phyloP scores from a whole-genome alignment of 2,113 vertebrate genomes.

The Leptosomus discolor region DNA sequence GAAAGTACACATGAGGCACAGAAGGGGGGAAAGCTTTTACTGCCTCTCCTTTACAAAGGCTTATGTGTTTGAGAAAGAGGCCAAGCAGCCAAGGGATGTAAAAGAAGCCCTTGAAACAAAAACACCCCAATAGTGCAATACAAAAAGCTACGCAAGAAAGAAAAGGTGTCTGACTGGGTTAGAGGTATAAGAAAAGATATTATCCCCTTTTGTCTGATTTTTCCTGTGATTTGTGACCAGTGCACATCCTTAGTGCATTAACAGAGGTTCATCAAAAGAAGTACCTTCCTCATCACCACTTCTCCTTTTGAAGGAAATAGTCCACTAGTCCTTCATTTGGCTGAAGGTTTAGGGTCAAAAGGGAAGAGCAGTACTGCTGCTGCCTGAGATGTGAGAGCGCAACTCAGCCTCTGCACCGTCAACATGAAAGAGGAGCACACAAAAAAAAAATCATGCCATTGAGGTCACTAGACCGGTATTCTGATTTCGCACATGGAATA shows the following conservation, averaged over 20 bases:
- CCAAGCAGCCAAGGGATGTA: not conserved
- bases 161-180: not conserved
- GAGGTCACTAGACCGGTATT: not conserved
- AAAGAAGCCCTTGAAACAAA: slow-evolving; percentile 10
- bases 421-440: not conserved
- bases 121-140: not conserved
- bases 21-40: slow-evolving; percentile 24
- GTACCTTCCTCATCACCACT: not conserved
- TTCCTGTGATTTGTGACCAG: not conserved
- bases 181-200: not conserved
- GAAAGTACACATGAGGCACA: slow-evolving; percentile 8
- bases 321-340: not conserved
- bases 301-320: not conserved
- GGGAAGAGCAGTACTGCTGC: not conserved
- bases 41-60: slow-evolving; percentile 39
- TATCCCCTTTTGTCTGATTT: not conserved
- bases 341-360: not conserved
- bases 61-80: slow-evolving; percentile 28
- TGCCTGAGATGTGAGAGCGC: not conserved
- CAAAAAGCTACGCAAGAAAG: not conserved
- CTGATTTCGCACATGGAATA: slow-evolving; percentile 47
- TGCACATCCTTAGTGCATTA: not conserved
- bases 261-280: not conserved
- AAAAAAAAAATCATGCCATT: not conserved
- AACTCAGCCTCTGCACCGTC: not conserved